Evolutionary conservation across 2,888 invertebrate species (phyloP).

Genomic region (Dasysyrphus albostriatus): DNA sequence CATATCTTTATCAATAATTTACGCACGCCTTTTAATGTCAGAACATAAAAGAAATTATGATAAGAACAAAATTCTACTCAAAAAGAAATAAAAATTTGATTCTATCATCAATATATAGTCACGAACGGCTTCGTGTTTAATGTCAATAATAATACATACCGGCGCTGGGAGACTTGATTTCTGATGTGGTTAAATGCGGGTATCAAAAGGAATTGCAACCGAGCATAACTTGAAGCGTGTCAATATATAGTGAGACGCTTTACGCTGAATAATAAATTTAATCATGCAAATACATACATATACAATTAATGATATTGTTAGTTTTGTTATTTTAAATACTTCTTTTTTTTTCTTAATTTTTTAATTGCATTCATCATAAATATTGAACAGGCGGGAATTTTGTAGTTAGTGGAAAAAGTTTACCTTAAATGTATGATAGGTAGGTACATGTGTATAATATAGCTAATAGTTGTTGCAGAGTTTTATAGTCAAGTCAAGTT

Average conservation of each 20-base stretch:
- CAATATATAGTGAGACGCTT: conserved; percentile 53
- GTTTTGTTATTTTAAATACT: conserved; percentile 33
- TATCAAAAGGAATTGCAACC: conserved; percentile 25
- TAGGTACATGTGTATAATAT: background rate
- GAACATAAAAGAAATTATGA: conserved; percentile 23
- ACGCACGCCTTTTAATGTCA: conserved; percentile 13
- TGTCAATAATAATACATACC: conserved; percentile 45
- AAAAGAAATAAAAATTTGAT: conserved; percentile 27
- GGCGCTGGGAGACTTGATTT: conserved; percentile 35
- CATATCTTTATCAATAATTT: background rate
- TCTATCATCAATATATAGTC: conserved; percentile 49
- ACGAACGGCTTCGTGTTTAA: conserved; percentile 66
- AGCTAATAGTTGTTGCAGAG: conserved; percentile 6
- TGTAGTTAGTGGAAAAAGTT: background rate
- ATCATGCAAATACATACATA: conserved; percentile 46
- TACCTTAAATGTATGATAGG: background rate
- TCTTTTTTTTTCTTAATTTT: background rate
- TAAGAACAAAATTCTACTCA: conserved; percentile 2
- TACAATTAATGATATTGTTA: conserved; percentile 34
- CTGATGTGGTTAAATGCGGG: background rate
- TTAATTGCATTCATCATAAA: conserved; percentile 7
- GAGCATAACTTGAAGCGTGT: conserved; percentile 56
- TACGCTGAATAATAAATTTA: conserved; percentile 59
- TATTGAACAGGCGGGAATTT: background rate
- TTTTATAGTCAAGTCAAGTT: conserved; percentile 17